Percentiles rank a stretch among this genome's conserved stretches.
Conservation (phyloP, 2,888 invertebrate species). For the Lymantria dispar region DNA sequence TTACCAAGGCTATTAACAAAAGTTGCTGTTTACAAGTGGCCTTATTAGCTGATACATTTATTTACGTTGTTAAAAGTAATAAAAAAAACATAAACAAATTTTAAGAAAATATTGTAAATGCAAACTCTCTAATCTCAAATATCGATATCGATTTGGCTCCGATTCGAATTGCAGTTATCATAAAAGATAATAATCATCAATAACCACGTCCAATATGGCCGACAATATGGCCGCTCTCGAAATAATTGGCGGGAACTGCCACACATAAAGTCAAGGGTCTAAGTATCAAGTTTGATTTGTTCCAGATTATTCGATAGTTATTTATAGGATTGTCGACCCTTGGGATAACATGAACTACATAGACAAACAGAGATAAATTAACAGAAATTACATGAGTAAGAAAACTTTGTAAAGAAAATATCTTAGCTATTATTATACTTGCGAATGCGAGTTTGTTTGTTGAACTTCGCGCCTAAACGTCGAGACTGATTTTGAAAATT, state of each 20-base stretch:
- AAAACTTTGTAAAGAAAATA: too few relatives aligned
- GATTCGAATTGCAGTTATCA: conserved; percentile 38
- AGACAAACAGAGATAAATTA: background rate
- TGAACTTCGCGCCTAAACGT: too few relatives aligned
- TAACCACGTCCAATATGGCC: conserved; percentile 40
- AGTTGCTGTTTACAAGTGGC: too few relatives aligned
- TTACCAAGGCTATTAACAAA: too few relatives aligned
- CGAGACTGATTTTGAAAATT: too few relatives aligned
- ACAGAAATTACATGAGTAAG: background rate
- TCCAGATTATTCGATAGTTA: conserved; percentile 10
- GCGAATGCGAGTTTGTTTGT: too few relatives aligned
- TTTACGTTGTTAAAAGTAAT: too few relatives aligned
- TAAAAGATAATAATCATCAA: conserved; percentile 53
- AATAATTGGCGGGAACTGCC: conserved; percentile 44
- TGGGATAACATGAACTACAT: background rate
- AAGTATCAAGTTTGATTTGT: conserved; percentile 22
- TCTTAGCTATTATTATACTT: too few relatives aligned
- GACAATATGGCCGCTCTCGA: conserved; percentile 28
- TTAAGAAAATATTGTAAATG: too few relatives aligned
- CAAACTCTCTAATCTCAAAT: conserved; percentile 10
- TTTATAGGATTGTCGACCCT: conserved; percentile 3
- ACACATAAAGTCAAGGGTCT: conserved; percentile 12
- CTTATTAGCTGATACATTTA: too few relatives aligned
- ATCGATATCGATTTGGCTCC: conserved; percentile 44
- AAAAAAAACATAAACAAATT: too few relatives aligned